Evolutionary conservation across 2,113 vertebrate genomes (phyloP).

Genomic region (Nansenia antarctica): DNA sequence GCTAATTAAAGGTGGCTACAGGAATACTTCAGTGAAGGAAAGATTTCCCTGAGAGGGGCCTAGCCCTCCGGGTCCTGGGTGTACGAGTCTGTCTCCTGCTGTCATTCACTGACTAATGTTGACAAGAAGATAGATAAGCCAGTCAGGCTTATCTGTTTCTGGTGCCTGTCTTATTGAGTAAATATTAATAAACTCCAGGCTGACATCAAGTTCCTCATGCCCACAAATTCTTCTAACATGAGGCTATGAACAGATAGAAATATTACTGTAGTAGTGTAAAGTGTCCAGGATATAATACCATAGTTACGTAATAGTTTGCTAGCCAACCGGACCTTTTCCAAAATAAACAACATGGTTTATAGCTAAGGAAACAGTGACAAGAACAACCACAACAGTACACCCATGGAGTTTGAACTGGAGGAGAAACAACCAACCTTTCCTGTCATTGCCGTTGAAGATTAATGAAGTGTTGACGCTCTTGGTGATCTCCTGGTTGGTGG

Average conservation of each 20-base stretch:
- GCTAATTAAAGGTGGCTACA: conserved; percentile 42
- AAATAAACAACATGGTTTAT: not conserved
- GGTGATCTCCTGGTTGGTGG: conserved; percentile 83
- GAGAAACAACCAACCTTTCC: conserved; percentile 84
- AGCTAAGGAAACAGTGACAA: conserved; percentile 1
- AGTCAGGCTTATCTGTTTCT: conserved; percentile 26
- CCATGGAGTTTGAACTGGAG: conserved; percentile 56
- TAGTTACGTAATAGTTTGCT: too few species aligned
- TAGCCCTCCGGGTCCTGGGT: not conserved
- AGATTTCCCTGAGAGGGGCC: not conserved
- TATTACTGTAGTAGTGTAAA: not conserved
- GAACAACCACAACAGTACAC: conserved; percentile 56
- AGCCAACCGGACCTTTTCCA: too few species aligned
- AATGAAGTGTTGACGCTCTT: conserved; percentile 85
- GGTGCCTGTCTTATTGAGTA: conserved; percentile 17
- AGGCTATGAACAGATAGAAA: not conserved
- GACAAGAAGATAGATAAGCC: conserved; percentile 22
- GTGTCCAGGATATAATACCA: too few species aligned
- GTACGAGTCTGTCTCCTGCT: not conserved
- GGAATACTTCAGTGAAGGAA: conserved; percentile 25
- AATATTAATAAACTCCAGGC: not conserved
- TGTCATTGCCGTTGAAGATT: conserved; percentile 82
- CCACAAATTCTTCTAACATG: not conserved
- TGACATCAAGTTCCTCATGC: not conserved
- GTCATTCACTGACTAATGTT: conserved; percentile 2